Conservation (phyloP, 2,888 invertebrate species). For the Hydraecia micacea region DNA sequence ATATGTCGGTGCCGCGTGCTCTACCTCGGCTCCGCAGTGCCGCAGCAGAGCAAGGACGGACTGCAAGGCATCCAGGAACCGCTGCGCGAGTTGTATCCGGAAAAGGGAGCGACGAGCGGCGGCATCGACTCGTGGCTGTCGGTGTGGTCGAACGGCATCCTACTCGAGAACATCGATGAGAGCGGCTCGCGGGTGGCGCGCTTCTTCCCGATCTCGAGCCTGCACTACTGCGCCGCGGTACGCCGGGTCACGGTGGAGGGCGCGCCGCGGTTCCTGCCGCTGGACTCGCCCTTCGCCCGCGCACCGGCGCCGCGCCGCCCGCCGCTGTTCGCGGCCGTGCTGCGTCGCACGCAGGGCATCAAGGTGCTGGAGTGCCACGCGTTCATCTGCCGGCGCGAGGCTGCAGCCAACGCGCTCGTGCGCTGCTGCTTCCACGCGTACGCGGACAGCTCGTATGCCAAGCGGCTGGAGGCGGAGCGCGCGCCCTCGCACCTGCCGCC, state of each 20-base stretch:
- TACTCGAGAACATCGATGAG: conserved; percentile 98
- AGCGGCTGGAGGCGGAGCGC: conserved; percentile 93
- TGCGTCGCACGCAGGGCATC: conserved; percentile 98
- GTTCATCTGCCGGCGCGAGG: conserved; percentile 98
- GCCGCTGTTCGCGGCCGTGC: conserved; percentile 98
- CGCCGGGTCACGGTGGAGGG: conserved; percentile 94
- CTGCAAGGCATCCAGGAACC: conserved; percentile 99
- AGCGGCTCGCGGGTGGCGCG: conserved; percentile 97
- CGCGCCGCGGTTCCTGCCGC: conserved; percentile 96
- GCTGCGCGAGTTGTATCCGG: conserved; percentile 98
- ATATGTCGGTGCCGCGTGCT: conserved; percentile 99
- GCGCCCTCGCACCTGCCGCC: conserved; percentile 82
- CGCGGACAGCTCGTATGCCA: conserved; percentile 98
- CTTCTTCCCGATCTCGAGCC: conserved; percentile 98
- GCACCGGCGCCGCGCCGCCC: conserved; percentile 98
- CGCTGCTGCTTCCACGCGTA: conserved; percentile 99
- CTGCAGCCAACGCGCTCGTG: conserved; percentile 99
- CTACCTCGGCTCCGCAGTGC: conserved; percentile 98
- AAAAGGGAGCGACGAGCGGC: conserved; percentile 96
- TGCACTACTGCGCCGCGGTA: conserved; percentile 99
- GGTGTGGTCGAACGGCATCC: conserved; percentile 98
- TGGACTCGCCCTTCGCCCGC: conserved; percentile 98
- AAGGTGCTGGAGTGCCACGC: conserved; percentile 99
- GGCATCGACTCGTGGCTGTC: conserved; percentile 99
- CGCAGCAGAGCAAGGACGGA: conserved; percentile 99